Evolutionary conservation across 2,888 invertebrate species (phyloP).

Genomic region (Cyaniris semiargus): DNA sequence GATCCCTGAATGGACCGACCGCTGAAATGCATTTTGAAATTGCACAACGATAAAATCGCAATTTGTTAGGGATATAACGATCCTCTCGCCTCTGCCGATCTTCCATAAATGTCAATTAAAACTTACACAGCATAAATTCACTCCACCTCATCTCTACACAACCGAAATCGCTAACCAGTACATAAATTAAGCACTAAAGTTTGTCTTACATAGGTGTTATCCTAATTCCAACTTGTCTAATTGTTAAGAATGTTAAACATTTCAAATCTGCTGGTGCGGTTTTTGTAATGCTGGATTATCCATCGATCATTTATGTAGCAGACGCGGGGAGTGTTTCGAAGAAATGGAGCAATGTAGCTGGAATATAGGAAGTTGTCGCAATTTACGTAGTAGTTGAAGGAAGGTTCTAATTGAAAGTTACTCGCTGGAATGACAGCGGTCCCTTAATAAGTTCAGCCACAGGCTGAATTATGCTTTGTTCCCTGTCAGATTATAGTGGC

Average conservation of each 20-base stretch:
- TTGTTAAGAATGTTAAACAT: constrained; percentile 29
- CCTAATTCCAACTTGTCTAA: constrained; percentile 30
- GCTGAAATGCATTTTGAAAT: constrained; percentile 24
- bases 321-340: too few species aligned
- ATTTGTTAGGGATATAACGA: constrained; percentile 18
- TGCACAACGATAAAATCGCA: constrained; percentile 19
- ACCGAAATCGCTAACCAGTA: background rate
- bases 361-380: background rate
- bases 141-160: background rate
- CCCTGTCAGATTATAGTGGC: constrained; percentile 58
- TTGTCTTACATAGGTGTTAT: constrained; percentile 33
- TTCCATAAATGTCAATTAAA: constrained; percentile 17
- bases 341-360: constrained; percentile 33
- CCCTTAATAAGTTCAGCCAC: constrained; percentile 56
- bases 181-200: constrained; percentile 8
- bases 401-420: constrained; percentile 59
- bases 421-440: constrained; percentile 56
- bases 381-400: constrained; percentile 42
- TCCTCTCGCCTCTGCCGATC: constrained; percentile 1
- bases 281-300: background rate
- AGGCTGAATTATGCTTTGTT: constrained; percentile 55
- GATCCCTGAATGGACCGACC: constrained; percentile 16
- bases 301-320: background rate
- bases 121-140: background rate
- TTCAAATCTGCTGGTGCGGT: background rate